phyloP scores from a whole-genome alignment of 2,797 vertebrate species.

The Amphiprion clarkii region DNA sequence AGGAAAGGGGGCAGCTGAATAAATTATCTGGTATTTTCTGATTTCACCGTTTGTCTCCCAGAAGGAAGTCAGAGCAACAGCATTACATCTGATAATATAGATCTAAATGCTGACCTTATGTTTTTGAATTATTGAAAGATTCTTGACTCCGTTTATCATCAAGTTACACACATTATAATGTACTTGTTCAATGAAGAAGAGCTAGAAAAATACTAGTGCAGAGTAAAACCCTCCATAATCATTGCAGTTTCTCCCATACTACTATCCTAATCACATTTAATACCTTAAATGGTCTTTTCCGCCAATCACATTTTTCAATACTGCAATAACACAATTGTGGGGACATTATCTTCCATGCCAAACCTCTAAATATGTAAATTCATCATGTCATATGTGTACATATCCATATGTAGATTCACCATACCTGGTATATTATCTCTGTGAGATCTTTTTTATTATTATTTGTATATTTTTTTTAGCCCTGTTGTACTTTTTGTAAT shows the following conservation, averaged over 20 bases:
- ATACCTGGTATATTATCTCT: no score
- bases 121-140: slow-evolving; percentile 1
- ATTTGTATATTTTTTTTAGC: no score
- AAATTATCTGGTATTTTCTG: slow-evolving; percentile 69
- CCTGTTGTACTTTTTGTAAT: no score
- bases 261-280: slow-evolving; percentile 9
- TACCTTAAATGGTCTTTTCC: background rate
- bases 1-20: slow-evolving; percentile 59
- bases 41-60: slow-evolving; percentile 45
- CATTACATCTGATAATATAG: slow-evolving; percentile 34
- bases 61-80: slow-evolving; percentile 38
- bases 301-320: no score
- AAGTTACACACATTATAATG: background rate
- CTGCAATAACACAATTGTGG: no score
- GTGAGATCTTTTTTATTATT: no score
- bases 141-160: background rate
- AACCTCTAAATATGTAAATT: no score
- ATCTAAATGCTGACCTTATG: slow-evolving; percentile 43
- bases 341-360: no score
- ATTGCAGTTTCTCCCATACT: background rate
- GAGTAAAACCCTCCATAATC: slow-evolving; percentile 21
- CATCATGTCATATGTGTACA: no score
- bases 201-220: background rate
- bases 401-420: no score
- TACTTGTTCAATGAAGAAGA: background rate